Conservation (phyloP, 2,113 vertebrate genomes). For the Polyodon spathula region DNA sequence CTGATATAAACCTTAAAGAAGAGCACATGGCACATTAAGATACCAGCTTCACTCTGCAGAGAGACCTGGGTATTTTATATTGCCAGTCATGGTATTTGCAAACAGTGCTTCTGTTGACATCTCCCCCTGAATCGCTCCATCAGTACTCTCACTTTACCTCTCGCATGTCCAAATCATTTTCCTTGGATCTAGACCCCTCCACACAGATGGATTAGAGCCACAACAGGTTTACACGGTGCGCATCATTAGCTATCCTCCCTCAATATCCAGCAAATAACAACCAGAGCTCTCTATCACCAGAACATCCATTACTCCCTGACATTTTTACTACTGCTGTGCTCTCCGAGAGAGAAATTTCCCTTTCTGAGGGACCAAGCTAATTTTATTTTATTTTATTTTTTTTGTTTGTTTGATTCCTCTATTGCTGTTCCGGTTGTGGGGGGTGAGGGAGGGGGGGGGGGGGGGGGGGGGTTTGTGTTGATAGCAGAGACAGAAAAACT, state of each 20-base stretch:
- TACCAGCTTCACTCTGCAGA: not conserved
- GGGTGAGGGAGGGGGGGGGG: not conserved
- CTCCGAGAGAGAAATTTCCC: conserved; percentile 32
- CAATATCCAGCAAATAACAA: conserved; percentile 56
- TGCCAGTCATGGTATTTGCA: conserved; percentile 36
- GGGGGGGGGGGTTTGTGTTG: too few relatives aligned
- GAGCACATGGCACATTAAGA: not conserved
- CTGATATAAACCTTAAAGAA: not conserved
- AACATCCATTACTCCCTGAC: conserved; percentile 58
- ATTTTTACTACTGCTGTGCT: conserved; percentile 51
- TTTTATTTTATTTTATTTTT: conserved; percentile 18
- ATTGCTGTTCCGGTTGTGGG: too few relatives aligned
- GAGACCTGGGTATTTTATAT: conserved; percentile 14
- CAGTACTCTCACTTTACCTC: conserved; percentile 42
- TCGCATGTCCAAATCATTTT: conserved; percentile 41
- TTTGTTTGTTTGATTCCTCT: too few relatives aligned
- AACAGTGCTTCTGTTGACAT: conserved; percentile 44
- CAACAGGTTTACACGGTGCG: conserved; percentile 48
- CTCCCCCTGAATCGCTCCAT: conserved; percentile 40
- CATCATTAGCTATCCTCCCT: conserved; percentile 57
- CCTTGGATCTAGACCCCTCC: conserved; percentile 25
- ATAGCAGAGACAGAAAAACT: too few relatives aligned
- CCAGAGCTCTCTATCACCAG: conserved; percentile 38
- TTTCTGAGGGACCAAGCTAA: conserved; percentile 39
- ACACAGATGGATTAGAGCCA: conserved; percentile 49